These are phyloP conservation scores for Lamellibrachia columna DNA, from an alignment of 2,888 invertebrate genomes.

Conservation along the genomic window DNA sequence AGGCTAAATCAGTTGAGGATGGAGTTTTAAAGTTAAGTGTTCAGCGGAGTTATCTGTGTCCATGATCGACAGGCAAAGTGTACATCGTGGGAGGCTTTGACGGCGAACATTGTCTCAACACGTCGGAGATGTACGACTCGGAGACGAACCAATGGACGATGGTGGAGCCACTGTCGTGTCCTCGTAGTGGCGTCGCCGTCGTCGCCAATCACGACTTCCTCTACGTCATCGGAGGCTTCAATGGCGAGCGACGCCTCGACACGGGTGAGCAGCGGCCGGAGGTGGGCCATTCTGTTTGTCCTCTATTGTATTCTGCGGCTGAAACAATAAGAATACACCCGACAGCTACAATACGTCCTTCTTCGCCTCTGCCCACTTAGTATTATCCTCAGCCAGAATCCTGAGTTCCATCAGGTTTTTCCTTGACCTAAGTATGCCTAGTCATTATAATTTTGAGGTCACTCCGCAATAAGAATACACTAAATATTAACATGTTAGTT, in stretches of 20 bases:
- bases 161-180: conserved; percentile 76
- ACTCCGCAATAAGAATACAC: too few species aligned
- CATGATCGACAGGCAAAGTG: conserved; percentile 69
- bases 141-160: conserved; percentile 77
- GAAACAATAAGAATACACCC: too few species aligned
- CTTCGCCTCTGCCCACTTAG: too few species aligned
- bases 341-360: too few species aligned
- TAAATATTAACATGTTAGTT: too few species aligned
- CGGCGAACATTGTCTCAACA: conserved; percentile 79
- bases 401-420: too few species aligned
- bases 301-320: too few species aligned
- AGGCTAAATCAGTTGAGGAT: too few species aligned
- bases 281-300: background rate
- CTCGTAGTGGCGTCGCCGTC: conserved; percentile 81
- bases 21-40: too few species aligned
- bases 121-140: conserved; percentile 80
- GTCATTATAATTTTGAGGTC: too few species aligned
- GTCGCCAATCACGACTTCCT: conserved; percentile 75
- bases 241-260: conserved; percentile 77
- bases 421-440: too few species aligned
- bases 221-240: conserved; percentile 84
- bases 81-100: conserved; percentile 86
- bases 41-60: background rate
- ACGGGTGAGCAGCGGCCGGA: conserved; percentile 68
- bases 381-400: too few species aligned